Conservation (phyloP, 2,888 invertebrate genomes). For the Orthosia incerta region DNA sequence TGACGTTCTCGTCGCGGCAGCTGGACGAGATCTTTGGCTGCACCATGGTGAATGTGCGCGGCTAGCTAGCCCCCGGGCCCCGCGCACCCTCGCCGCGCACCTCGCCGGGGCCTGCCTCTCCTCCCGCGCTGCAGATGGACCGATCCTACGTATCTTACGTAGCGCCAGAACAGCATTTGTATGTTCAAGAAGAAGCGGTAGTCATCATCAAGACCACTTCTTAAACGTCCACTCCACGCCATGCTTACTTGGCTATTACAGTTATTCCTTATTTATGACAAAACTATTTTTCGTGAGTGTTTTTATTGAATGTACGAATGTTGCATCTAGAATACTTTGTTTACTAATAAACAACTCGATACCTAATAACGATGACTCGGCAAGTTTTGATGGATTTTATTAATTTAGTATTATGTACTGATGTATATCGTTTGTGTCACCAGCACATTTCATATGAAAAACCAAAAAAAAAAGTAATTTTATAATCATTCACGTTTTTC, state of each 20-base stretch:
- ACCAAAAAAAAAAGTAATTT: conserved; percentile 76
- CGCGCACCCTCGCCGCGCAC: conserved; percentile 81
- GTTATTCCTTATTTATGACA: conserved; percentile 57
- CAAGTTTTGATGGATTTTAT: conserved; percentile 83
- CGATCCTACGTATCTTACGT: conserved; percentile 81
- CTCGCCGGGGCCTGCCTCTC: conserved; percentile 83
- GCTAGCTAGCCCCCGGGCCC: conserved; percentile 88
- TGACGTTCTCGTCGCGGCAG: conserved; percentile 92
- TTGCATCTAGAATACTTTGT: conserved; percentile 59
- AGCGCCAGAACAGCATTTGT: conserved; percentile 83
- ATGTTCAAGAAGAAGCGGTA: conserved; percentile 86
- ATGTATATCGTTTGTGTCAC: conserved; percentile 73
- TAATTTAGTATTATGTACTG: conserved; percentile 59
- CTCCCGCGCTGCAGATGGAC: conserved; percentile 82
- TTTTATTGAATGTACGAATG: conserved; percentile 69
- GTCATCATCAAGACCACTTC: conserved; percentile 82
- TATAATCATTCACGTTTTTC: conserved; percentile 74
- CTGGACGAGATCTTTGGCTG: conserved; percentile 92
- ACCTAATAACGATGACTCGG: conserved; percentile 77
- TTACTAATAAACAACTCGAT: conserved; percentile 61
- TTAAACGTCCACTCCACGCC: conserved; percentile 63
- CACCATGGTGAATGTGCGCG: conserved; percentile 89
- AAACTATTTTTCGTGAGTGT: conserved; percentile 62
- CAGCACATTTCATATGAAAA: conserved; percentile 80
- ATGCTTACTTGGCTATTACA: conserved; percentile 38